Conservation (phyloP, 2,797 vertebrate genomes). For the Sebastes ruberrimus region DNA sequence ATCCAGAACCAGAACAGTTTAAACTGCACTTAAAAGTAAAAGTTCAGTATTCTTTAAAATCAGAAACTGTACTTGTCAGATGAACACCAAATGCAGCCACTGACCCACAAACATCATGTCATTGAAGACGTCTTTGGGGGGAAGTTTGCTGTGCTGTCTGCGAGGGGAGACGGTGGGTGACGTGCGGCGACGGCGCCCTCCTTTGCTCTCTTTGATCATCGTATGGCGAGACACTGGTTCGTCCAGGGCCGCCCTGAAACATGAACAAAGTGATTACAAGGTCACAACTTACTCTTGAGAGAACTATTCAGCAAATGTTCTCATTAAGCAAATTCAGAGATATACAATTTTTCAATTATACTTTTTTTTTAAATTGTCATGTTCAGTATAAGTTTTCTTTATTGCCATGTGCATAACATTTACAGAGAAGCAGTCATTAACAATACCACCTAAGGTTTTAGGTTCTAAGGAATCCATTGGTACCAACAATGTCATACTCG, state of each 20-base stretch:
- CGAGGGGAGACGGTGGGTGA: neutral
- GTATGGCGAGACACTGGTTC: slow-evolving; percentile 27
- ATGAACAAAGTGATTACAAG: neutral
- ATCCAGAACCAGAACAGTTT: neutral
- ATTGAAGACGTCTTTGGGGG: slow-evolving; percentile 35
- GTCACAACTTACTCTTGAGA: neutral
- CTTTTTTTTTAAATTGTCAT: neutral
- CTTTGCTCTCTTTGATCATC: slow-evolving; percentile 18
- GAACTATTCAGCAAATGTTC: neutral
- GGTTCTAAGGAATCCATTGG: too few relatives aligned
- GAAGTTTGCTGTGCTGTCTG: slow-evolving; percentile 15
- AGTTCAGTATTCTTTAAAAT: neutral
- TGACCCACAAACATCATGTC: slow-evolving; percentile 71
- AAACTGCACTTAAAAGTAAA: neutral
- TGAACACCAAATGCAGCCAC: slow-evolving; percentile 6
- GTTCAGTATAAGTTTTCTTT: neutral
- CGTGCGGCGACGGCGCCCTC: neutral
- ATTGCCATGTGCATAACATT: neutral
- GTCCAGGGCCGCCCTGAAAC: slow-evolving; percentile 43
- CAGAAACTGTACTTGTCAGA: neutral
- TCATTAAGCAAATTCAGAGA: neutral
- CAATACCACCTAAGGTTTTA: too few relatives aligned
- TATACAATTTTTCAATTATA: neutral
- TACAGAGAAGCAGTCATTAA: neutral
- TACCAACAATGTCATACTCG: too few relatives aligned